Conservation (phyloP, 2,113 vertebrate species). For the Periophthalmodon schlosseri region DNA sequence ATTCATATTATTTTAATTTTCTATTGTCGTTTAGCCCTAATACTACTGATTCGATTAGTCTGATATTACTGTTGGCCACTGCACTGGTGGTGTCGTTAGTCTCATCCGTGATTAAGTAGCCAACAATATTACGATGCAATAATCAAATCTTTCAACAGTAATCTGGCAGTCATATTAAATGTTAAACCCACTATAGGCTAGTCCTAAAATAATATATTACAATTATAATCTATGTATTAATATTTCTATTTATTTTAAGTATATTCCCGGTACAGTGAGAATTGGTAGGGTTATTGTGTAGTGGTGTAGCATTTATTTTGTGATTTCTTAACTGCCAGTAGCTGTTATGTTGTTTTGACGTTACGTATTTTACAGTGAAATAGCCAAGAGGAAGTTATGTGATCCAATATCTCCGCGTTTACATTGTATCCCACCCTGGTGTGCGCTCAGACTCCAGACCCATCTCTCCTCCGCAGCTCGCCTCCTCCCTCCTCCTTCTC, state of each 20-base stretch:
- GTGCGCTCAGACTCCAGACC: constrained; percentile 54
- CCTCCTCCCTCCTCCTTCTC: constrained; percentile 27
- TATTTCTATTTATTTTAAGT: too few species aligned
- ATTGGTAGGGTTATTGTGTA: too few species aligned
- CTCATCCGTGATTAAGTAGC: not conserved
- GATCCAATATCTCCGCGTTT: constrained; percentile 7
- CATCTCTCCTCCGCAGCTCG: constrained; percentile 53
- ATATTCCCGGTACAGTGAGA: too few species aligned
- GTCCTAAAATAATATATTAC: too few species aligned
- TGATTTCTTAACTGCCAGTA: too few species aligned
- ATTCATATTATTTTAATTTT: not conserved
- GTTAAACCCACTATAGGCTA: not conserved
- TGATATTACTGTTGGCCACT: too few species aligned
- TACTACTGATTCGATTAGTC: too few species aligned
- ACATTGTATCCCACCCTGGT: constrained; percentile 64
- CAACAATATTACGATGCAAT: not conserved
- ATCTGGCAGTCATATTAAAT: not conserved
- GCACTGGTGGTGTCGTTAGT: too few species aligned
- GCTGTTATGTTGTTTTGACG: not conserved
- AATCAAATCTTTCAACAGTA: not conserved
- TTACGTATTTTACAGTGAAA: constrained; percentile 32
- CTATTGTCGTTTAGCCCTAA: not conserved
- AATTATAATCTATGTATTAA: too few species aligned
- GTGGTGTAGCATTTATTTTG: not conserved
- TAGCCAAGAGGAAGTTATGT: not conserved